Evolutionary conservation across 2,113 vertebrate genomes (phyloP), one percentile per base, ranked within the genome.

Genomic region (Perognathus longimembris): DNA sequence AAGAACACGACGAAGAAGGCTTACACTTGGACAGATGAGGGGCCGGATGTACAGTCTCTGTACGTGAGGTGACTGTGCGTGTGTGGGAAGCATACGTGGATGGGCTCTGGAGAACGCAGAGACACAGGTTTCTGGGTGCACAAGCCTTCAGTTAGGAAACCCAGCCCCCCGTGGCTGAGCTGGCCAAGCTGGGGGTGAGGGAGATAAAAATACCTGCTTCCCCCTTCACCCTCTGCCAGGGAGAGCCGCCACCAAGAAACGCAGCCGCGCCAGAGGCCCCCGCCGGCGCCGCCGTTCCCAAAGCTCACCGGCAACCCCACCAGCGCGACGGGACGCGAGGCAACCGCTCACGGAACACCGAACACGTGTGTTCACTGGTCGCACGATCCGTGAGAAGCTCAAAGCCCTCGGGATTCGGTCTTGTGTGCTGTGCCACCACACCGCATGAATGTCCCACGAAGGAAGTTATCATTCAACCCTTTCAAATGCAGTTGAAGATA

Each of bases 401-500:
- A 89, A 92, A 63, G 26, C 34, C 92, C 88, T 95, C 88, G 79
- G 40, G 82, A 78, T 63, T 70, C 64, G 54, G 66, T 78, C 42
- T 18, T 85, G n/a, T 24, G 34, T 4, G n/a, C 32, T 34, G 32
- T 32, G 24, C 14, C 71, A 70, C 24, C 32, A 34, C 32, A 34
- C 76, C 28, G 57, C 78, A 79, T 79, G 42, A 93, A 91, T 86
- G 61, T 69, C 85, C 76, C 85, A 79, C 79, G 26, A 92, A 4
- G 64, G 21, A 93, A 71, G 4, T 6, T 64, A 93, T 57, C 36
- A 88, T 36, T 73, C 80, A 57, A 85, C 74, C 89, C 34, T 90
- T 40, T 70, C n/a, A 94, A 95, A 34, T 30, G 73, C 82, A 91
- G 54, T 91, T 91, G 92, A 85, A 94, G 93, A 95, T 88, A 79